Percentiles rank a stretch among this genome's conserved stretches.
These are phyloP conservation scores for Maccullochella peelii DNA, from an alignment of 2,113 vertebrate genomes.

Conservation along the genomic window DNA sequence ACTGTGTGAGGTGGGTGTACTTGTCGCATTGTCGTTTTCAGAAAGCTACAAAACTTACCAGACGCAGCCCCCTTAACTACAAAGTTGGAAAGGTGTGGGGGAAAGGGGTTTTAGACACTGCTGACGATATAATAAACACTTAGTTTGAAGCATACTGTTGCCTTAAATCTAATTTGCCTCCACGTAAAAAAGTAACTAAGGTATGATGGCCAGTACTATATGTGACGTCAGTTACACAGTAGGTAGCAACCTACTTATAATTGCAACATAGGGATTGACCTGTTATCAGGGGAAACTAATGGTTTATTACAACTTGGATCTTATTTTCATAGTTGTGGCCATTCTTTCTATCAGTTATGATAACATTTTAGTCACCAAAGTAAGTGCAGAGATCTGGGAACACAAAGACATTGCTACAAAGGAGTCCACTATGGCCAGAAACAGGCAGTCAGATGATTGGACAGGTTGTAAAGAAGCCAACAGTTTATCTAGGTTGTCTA, in stretches of 20 bases:
- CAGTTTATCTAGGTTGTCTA: neutral
- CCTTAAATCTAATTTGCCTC: neutral
- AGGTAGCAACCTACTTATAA: too few species aligned
- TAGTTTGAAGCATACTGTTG: neutral
- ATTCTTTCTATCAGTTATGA: neutral
- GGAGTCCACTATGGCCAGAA: neutral
- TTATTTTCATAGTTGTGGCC: neutral
- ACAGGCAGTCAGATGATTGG: neutral
- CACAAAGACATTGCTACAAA: neutral
- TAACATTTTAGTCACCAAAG: neutral
- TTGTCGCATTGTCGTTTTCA: too few species aligned
- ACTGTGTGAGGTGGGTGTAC: too few species aligned
- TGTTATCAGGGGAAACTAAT: neutral
- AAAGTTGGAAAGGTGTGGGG: too few species aligned
- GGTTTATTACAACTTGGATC: too few species aligned
- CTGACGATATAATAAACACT: neutral
- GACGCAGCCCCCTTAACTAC: too few species aligned
- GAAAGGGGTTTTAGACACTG: neutral
- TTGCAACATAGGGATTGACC: neutral
- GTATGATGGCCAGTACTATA: neutral
- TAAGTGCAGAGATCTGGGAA: neutral
- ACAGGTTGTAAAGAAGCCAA: neutral
- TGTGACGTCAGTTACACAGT: too few species aligned
- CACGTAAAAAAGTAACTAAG: neutral
- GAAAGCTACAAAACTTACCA: too few species aligned